Base-by-base conservation (phyloP, 2,888 invertebrate genomes). In the Seladonia tumulorum region DNA sequence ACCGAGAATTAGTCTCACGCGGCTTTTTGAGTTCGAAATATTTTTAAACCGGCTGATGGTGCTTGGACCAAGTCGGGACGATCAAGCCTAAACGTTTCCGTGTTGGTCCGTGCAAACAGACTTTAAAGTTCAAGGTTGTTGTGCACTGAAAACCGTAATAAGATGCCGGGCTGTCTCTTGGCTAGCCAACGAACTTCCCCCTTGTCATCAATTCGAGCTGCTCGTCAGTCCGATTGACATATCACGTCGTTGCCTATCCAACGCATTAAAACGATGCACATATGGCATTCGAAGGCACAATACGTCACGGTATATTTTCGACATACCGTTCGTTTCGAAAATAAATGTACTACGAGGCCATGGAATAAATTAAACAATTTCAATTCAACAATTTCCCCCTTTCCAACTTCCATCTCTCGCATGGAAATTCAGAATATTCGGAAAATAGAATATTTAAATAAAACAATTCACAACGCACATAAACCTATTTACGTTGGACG, bases 101-200 rank as follows among this genome's bases (percentile, higher is more conserved):
- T 88, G 82, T 81, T 83, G 70, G 71, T 66, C 73, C 76, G 76
- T 39, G 35, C 76, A 80, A 39, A 72, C 85, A 73, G 78, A 77
- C 82, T 79, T 81, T 86, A 88, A 86, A 88, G 88, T 88, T 88
- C 88, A 88, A 88, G 88, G 88, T 88, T 88, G 84, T 86, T 78
- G 76, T 60, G 86, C 73, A 81, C 77, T 82, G 72, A 88, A 87
- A 81, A 87, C 82, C 76, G 85, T 88, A 88, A 88, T 83, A 88
- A 88, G 88, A 86, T 78, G 74, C 47, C 45, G 75, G 39, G 16
- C 63, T 63, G 73, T n/a, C 76, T 45, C 73, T 73, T 57, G 76
- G 73, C 66, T 74, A 81, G 88, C 87, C 85, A 83, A 79, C 74
- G 83, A 88, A 88, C 80, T 77, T 68, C 78, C 74, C 63, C 78